A percentile compares a stretch with the other conserved stretches of the same genome.
Conservation (phyloP, 2,888 invertebrate genomes). For the Lycia hirtaria region DNA sequence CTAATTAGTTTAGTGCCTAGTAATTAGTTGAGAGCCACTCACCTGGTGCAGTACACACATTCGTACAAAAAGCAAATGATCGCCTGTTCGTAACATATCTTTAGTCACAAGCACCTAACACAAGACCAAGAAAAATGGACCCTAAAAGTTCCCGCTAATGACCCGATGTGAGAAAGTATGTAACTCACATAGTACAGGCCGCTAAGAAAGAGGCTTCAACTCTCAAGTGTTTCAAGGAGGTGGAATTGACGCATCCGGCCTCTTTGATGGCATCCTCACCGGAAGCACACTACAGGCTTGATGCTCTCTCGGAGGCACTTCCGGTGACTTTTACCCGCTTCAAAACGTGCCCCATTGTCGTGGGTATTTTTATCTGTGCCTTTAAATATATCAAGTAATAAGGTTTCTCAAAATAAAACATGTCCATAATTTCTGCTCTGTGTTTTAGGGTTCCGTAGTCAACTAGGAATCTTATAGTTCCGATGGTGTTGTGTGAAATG, state of each 20-base stretch:
- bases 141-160: background rate
- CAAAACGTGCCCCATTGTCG: slow-evolving; percentile 8
- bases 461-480: too few species aligned
- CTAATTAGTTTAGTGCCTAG: too few species aligned
- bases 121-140: too few species aligned
- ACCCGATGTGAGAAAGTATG: background rate
- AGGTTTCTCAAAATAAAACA: too few species aligned
- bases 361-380: background rate
- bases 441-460: too few species aligned
- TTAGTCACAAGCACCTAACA: too few species aligned
- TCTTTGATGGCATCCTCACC: slow-evolving; percentile 39
- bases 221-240: slow-evolving; percentile 29
- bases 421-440: too few species aligned
- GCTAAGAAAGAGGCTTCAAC: slow-evolving; percentile 13
- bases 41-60: too few species aligned
- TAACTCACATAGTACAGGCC: slow-evolving; percentile 13
- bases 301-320: slow-evolving; percentile 36
- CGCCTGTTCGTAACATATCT: too few species aligned
- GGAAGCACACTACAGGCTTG: slow-evolving; percentile 51
- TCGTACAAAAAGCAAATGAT: too few species aligned
- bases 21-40: too few species aligned
- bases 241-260: slow-evolving; percentile 56
- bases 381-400: background rate
- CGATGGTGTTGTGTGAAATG: too few species aligned
- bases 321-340: slow-evolving; percentile 18